Evolutionary conservation across 2,888 invertebrate genomes (phyloP), one percentile per base, ranked within the genome.

Genomic region (Nebria brevicollis): DNA sequence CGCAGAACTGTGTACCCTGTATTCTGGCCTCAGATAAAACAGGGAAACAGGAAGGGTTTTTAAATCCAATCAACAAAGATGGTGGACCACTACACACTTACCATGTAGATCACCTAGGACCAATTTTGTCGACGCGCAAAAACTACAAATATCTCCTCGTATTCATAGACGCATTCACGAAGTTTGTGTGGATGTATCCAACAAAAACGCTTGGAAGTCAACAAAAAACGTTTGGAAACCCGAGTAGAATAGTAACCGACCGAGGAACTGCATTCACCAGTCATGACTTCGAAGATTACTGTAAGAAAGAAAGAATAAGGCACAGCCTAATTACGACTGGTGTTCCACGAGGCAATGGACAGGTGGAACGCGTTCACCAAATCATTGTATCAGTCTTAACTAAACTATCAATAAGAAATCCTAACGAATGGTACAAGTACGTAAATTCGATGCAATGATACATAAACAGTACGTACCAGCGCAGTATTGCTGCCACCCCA

Each of bases 31-130:
- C 84, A 34, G 81, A 76, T n/a, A 87, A 86, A 82, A 70, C 73
- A 41, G 86, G 86, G 5, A 86, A 85, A 80, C 81, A 83, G 66
- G 86, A 86, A 83, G 85, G 85, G 34, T 83, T 82, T n/a, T 75
- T 87, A n/a, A 78, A 85, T 75, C 83, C 85, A 0, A 83, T 87
- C 6, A 82, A 84, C 1, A 87, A 87, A 82, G 86, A 85, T 11
- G 84, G 84, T 8, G 41, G 54, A 1, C 87, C 87, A 10, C 80
- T 87, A 8, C 75, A 85, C 25, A 86, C 86, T 0, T 85, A 85
- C 64, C 88, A 87, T 78, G 77, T 86, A 5, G 87, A 88, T 81
- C 86, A 87, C 82, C 75, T 87, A 25, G 86, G 87, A 34, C 87
- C 87, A 11, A 13, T 68, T 64, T 75, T 72, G 11, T 6, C 64